Evolutionary conservation across 2,888 invertebrate genomes (phyloP).

Genomic region (Netelia melanura): DNA sequence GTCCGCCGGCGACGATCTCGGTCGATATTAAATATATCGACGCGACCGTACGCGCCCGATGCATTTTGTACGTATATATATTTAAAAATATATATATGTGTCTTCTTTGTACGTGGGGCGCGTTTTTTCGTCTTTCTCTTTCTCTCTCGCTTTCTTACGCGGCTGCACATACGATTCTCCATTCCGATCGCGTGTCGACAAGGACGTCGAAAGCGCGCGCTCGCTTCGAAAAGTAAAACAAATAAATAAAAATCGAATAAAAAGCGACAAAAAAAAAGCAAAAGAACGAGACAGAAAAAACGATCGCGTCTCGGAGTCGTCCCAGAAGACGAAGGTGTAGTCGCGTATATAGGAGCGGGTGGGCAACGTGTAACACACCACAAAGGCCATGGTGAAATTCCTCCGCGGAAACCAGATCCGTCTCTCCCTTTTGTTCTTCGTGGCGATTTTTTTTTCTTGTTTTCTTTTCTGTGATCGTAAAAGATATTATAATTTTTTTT

Average conservation of each 20-base stretch:
- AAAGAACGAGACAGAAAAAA: slow-evolving; percentile 24
- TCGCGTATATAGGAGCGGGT: slow-evolving; percentile 42
- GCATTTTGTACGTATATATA: slow-evolving; percentile 1
- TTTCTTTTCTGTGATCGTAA: neutral
- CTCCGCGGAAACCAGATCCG: slow-evolving; percentile 57
- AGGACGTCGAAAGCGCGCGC: slow-evolving; percentile 66
- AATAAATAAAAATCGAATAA: slow-evolving; percentile 32
- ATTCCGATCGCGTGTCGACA: slow-evolving; percentile 68
- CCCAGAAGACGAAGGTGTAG: slow-evolving; percentile 28
- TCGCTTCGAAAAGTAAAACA: slow-evolving; percentile 32
- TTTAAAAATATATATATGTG: neutral
- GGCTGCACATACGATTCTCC: slow-evolving; percentile 45
- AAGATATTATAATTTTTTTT: neutral
- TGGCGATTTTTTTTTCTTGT: slow-evolving; percentile 33
- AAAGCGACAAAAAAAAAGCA: slow-evolving; percentile 9
- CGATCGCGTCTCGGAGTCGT: slow-evolving; percentile 35
- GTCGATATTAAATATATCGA: slow-evolving; percentile 30
- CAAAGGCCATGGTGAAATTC: slow-evolving; percentile 63
- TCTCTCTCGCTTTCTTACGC: slow-evolving; percentile 6
- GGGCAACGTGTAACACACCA: slow-evolving; percentile 51
- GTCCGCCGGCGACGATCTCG: slow-evolving; percentile 11
- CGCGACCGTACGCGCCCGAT: neutral
- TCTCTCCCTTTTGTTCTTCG: slow-evolving; percentile 34
- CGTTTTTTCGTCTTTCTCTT: slow-evolving; percentile 14
- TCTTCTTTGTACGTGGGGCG: slow-evolving; percentile 29